Conservation (phyloP, 1,140 invertebrate species). For the Periplaneta americana region DNA sequence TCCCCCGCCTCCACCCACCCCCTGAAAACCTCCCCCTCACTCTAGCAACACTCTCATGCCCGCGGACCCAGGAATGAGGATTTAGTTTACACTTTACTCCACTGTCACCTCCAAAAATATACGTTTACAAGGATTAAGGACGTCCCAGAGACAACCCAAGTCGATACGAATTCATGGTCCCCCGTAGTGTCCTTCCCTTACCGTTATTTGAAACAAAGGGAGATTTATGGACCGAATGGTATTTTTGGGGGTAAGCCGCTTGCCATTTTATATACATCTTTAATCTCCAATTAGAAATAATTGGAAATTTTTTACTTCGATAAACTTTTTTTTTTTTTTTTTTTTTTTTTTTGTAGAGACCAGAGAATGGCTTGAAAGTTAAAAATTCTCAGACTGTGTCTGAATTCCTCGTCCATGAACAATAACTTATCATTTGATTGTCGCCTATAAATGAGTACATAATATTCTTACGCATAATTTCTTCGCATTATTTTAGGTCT, state of each 20-base stretch:
- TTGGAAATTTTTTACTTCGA: neutral
- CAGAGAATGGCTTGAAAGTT: too few species aligned
- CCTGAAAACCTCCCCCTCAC: too few species aligned
- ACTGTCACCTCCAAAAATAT: constrained; percentile 4
- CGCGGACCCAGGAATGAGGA: constrained; percentile 6
- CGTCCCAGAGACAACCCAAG: neutral
- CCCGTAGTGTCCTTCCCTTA: neutral
- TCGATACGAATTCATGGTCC: neutral
- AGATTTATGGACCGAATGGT: neutral
- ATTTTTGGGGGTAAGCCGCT: neutral
- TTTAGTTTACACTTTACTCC: constrained; percentile 12
- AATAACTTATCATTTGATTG: too few species aligned
- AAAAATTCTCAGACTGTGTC: too few species aligned
- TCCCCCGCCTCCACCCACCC: too few species aligned
- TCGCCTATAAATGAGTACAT: too few species aligned
- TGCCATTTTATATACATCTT: neutral
- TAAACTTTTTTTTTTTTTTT: too few species aligned
- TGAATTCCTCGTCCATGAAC: too few species aligned
- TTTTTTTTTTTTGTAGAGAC: too few species aligned
- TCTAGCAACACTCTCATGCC: neutral
- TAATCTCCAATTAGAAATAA: neutral
- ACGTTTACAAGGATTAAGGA: neutral
- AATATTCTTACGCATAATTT: too few species aligned
- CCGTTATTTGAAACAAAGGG: neutral
- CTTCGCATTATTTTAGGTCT: too few species aligned